phyloP scores from a whole-genome alignment of 1,140 invertebrate species.

The Drosophila bipectinata region DNA sequence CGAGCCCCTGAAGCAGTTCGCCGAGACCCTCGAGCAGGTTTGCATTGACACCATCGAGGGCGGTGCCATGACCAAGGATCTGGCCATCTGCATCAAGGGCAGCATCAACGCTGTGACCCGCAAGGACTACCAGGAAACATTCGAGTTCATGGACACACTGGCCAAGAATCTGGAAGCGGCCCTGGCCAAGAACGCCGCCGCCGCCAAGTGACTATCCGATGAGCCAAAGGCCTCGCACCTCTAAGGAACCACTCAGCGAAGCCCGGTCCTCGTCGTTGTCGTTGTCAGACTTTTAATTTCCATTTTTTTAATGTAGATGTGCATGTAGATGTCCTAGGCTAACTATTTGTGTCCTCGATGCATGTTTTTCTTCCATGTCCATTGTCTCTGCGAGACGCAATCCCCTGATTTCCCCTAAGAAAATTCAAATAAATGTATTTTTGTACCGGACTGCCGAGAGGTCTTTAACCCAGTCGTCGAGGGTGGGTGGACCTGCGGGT shows the following conservation, averaged over 20 bases:
- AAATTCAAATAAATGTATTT: slow-evolving; percentile 77
- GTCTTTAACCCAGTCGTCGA: slow-evolving; percentile 68
- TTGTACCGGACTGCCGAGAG: slow-evolving; percentile 62
- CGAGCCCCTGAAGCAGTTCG: slow-evolving; percentile 89
- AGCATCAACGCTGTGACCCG: slow-evolving; percentile 92
- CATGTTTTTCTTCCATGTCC: slow-evolving; percentile 45
- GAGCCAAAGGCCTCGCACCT: slow-evolving; percentile 57
- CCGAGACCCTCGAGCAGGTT: slow-evolving; percentile 93
- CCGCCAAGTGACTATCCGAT: slow-evolving; percentile 54
- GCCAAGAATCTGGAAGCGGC: slow-evolving; percentile 95
- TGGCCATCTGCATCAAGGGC: slow-evolving; percentile 99
- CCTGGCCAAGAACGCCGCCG: slow-evolving; percentile 73
- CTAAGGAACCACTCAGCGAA: slow-evolving; percentile 41
- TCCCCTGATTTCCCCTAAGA: slow-evolving; percentile 35
- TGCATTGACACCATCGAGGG: slow-evolving; percentile 97
- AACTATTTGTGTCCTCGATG: slow-evolving; percentile 40
- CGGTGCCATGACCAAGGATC: slow-evolving; percentile 99
- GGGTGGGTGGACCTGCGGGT: slow-evolving; percentile 9
- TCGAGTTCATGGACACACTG: slow-evolving; percentile 98
- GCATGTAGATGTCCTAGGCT: slow-evolving; percentile 26
- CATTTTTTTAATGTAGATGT: slow-evolving; percentile 33
- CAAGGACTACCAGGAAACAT: slow-evolving; percentile 97
- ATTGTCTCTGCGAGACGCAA: slow-evolving; percentile 76
- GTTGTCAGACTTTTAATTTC: slow-evolving; percentile 26
- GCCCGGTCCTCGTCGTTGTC: slow-evolving; percentile 21